Evolutionary conservation across 2,888 invertebrate genomes (phyloP), one percentile per base, ranked within the genome.

Genomic region (Gasteruption jaculator): DNA sequence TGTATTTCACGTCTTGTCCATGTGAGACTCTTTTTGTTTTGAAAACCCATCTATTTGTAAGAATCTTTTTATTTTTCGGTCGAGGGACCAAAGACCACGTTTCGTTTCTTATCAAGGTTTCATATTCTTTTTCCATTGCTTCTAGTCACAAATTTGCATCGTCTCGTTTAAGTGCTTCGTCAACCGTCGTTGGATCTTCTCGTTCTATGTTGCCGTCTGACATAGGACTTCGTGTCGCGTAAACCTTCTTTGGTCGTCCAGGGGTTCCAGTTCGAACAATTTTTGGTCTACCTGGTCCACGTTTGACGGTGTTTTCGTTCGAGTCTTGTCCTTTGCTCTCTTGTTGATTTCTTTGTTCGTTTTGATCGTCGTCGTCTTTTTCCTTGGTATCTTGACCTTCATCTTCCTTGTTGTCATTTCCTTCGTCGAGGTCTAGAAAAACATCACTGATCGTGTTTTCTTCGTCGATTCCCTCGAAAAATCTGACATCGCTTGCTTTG

Each of bases 191-290:
- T 7, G 37, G 41, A 11, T 33, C 31, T 12, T 8, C 4, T 10
- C 11, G 5, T 15, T 2, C 11, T 5, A n/a, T 11, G n/a, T 24
- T 32, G n/a, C 26, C 10, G 24, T 19, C 5, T 12, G 12, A 18
- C 19, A 22, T 11, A 7, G 8, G 10, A 4, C 37, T 29, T 3
- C 27, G 38, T 5, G 26, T 11, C 33, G 37, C 10, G 10, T 37
- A 39, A 8, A 38, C 4, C 38, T 45, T 43, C n/a, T 32, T 18
- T 10, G 49, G 46, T 38, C 59, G 71, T 69, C 48, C 67, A 58
- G 16, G 63, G 63, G 61, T 71, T 70, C 60, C 72, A 71, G 35
- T 63, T 60, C 53, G 67, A 60, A 52, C 19, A 42, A 46, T 40
- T 24, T 32, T 42, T 44, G 43, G 26, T 45, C 48, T 34, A 43